These are phyloP conservation scores for Pandemis heparana DNA, from an alignment of 2,888 invertebrate species.

Conservation along the genomic window DNA sequence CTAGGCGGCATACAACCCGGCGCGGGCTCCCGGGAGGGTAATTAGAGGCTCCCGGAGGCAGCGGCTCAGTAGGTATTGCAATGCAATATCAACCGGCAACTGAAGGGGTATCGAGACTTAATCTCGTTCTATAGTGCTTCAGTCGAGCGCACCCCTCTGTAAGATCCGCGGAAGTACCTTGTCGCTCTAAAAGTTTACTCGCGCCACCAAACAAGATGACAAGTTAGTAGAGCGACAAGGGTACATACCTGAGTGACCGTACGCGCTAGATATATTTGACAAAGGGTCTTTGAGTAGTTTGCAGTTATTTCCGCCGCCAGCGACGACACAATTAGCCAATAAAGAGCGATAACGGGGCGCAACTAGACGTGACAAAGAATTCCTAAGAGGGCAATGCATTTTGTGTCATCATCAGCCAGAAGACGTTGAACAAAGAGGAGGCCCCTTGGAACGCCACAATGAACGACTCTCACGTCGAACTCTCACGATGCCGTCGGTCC, in stretches of 20 bases:
- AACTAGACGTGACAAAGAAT: neutral
- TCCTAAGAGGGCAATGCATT: neutral
- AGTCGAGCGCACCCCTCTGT: slow-evolving; percentile 2
- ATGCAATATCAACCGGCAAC: slow-evolving; percentile 23
- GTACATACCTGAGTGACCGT: neutral
- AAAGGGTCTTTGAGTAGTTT: slow-evolving; percentile 12
- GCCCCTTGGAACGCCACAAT: too few species aligned
- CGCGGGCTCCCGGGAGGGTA: slow-evolving; percentile 20
- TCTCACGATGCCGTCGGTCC: too few species aligned
- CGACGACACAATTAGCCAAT: slow-evolving; percentile 11
- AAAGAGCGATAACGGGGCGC: neutral
- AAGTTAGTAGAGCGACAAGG: neutral
- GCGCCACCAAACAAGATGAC: neutral
- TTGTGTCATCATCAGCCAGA: neutral
- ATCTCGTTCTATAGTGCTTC: slow-evolving; percentile 22
- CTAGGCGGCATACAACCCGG: neutral
- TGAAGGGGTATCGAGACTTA: slow-evolving; percentile 33
- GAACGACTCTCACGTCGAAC: too few species aligned
- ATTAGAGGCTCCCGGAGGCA: slow-evolving; percentile 30
- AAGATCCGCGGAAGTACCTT: neutral
- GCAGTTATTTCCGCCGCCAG: neutral
- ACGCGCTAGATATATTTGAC: neutral
- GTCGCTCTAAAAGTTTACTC: neutral
- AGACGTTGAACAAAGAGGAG: too few species aligned
- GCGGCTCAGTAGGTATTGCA: slow-evolving; percentile 27